These are phyloP conservation scores for Dryobota labecula DNA, from an alignment of 2,888 invertebrate species.

Conservation along the genomic window DNA sequence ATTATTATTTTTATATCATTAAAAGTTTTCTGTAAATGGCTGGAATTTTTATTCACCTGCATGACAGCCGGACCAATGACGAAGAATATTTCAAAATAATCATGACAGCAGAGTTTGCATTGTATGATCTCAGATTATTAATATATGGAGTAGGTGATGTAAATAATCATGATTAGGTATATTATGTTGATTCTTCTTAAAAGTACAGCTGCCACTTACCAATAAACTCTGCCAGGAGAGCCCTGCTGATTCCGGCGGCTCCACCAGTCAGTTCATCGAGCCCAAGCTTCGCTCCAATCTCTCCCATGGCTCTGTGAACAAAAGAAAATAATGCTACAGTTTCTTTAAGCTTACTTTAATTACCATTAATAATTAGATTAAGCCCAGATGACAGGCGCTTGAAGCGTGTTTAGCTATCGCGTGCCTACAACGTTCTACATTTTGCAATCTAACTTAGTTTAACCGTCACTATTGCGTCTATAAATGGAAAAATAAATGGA, in stretches of 20 bases:
- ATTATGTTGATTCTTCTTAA: not conserved
- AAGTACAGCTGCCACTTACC: slow-evolving; percentile 82
- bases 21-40: slow-evolving; percentile 11
- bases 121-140: slow-evolving; percentile 5
- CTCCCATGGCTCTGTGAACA: slow-evolving; percentile 87
- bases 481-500: slow-evolving; percentile 52
- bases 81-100: slow-evolving; percentile 2
- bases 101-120: slow-evolving; percentile 1
- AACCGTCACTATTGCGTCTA: slow-evolving; percentile 32
- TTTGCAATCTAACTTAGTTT: slow-evolving; percentile 46
- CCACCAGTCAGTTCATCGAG: slow-evolving; percentile 93
- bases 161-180: not conserved
- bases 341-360: slow-evolving; percentile 11
- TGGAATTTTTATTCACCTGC: slow-evolving; percentile 9
- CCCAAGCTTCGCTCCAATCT: slow-evolving; percentile 92
- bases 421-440: slow-evolving; percentile 41
- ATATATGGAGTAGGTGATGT: not conserved
- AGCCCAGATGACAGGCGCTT: slow-evolving; percentile 29
- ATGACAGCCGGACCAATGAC: not conserved
- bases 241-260: slow-evolving; percentile 93
- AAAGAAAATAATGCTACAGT: slow-evolving; percentile 15
- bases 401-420: slow-evolving; percentile 39
- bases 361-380: slow-evolving; percentile 12
- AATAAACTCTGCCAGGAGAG: slow-evolving; percentile 96
- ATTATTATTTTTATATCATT: slow-evolving; percentile 24